Base-by-base conservation (phyloP, 2,113 vertebrate species). In the Dryoscopus gambensis region DNA sequence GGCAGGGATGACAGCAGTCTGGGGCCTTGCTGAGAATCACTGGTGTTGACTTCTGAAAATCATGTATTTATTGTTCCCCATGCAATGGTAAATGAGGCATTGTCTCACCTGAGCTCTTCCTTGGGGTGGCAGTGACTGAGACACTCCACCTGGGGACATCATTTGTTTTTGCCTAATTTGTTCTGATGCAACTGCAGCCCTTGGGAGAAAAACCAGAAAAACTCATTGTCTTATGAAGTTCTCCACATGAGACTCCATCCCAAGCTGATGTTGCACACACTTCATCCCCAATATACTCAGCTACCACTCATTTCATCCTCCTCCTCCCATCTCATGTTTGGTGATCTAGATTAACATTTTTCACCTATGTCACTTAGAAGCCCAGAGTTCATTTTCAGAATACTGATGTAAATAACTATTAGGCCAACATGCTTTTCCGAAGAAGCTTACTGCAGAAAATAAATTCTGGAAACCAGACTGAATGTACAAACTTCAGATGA, bases 71-170 rank as follows among this genome's bases (percentile, higher is more conserved):
- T 87, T 91, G 35, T 78, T 93, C 81, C 60, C 88, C 87, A 6
- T 90, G 52, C 67, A 71, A 63, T 75, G 10, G 22, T 21, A 93
- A 94, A 95, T 83, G 75, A 96, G 70, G 22, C 31, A 13, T 44
- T 91, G 82, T 93, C 70, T 74, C 90, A 91, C 53, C 70, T 92
- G 82, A 88, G 67, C 37, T 80, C 62, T 90, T 95, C 82, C 95
- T 95, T 88, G 80, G 94, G 82, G 88, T 83, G 78, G 31, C 53
- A n/a, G 57, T 69, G 85, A 21, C 70, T 88, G 70, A 83, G 92
- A 76, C 49, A 49, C 12, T 91, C 40, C 37, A 73, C 49, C 53
- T 88, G 74, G 85, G 84, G 82, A 93, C 57, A 53, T 87, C 0
- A n/a, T 90, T 93, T 76, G 18, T 2, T 93, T 94, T 84, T 71